Base-by-base conservation (phyloP, 1,140 invertebrate species). In the Hycleus cichorii region DNA sequence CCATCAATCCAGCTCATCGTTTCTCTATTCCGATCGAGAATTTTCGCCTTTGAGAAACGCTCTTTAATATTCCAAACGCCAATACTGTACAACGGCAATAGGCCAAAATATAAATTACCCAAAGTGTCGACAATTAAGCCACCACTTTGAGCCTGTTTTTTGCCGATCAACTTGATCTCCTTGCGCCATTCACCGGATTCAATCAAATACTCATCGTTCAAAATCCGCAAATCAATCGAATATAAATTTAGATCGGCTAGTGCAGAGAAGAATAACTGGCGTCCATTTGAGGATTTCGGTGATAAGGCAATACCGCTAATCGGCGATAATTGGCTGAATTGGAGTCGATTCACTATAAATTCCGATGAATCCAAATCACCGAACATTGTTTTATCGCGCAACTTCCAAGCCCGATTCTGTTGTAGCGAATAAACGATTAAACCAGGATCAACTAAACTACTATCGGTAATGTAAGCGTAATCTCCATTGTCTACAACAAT, bases 381-480 rank as follows among this genome's bases (percentile, higher is more conserved):
- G 44, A 73, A 76, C 84, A 87, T 87, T 5, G 83, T 82, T 0
- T 68, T 68, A 60, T 87, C 84, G 3, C 81, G 75, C 8, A 87
- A 61, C 67, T 87, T 87, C 84, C 85, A 87, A 2, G 83, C 80
- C 26, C 78, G 80, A 47, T 81, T 78, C 51, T 83, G 78, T 45
- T 67, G 69, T 18, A 79, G 70, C 1, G 81, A 81, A 68, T 82
- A 88, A 0, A 88, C 83, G 43, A 89, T 82, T 24, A 89, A 80
- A n/a, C 83, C 84, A 0, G 86, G 84, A 70, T 87, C 83, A 0
- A 76, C 70, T 0, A 73, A 76, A 57, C 80, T 81, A 58, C 79
- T 83, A 64, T 87, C 86, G 0, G 83, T 83, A 5, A 88, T 86
- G 62, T 87, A 88, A 3, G 85, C 85, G 60, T 78, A 80, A 24